Conservation (phyloP, 2,888 invertebrate genomes). For the Cantharis flavilabris region DNA sequence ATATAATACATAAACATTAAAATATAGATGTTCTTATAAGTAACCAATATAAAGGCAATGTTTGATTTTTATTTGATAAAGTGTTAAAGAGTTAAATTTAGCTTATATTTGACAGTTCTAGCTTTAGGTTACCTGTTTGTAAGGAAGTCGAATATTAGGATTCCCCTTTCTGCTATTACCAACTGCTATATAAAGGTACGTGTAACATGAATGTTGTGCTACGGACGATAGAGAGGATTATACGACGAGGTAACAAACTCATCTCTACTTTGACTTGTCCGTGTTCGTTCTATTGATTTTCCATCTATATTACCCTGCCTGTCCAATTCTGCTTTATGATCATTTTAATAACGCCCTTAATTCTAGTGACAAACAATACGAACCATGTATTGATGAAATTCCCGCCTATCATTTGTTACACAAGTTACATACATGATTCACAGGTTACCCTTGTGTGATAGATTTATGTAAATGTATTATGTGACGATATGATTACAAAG, state of each 20-base stretch:
- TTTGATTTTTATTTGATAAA: too few relatives aligned
- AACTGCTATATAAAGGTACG: conserved; percentile 19
- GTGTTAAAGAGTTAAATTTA: neutral
- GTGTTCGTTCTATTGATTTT: conserved; percentile 31
- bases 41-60: too few relatives aligned
- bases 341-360: conserved; percentile 31
- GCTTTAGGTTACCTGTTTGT: neutral
- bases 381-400: conserved; percentile 14
- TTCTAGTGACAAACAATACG: conserved; percentile 31
- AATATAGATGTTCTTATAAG: too few relatives aligned
- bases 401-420: neutral
- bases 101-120: neutral
- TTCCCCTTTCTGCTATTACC: conserved; percentile 18
- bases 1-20: too few relatives aligned
- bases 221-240: conserved; percentile 15
- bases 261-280: conserved; percentile 23
- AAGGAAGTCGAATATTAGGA: conserved; percentile 28
- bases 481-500: neutral
- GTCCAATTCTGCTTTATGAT: conserved; percentile 27
- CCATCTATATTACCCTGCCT: conserved; percentile 25
- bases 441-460: neutral
- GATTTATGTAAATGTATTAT: neutral
- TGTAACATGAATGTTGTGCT: conserved; percentile 33
- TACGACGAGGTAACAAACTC: conserved; percentile 24
- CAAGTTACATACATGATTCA: neutral